Conservation (phyloP, 1,140 invertebrate genomes). For the Heterodera carotae region DNA sequence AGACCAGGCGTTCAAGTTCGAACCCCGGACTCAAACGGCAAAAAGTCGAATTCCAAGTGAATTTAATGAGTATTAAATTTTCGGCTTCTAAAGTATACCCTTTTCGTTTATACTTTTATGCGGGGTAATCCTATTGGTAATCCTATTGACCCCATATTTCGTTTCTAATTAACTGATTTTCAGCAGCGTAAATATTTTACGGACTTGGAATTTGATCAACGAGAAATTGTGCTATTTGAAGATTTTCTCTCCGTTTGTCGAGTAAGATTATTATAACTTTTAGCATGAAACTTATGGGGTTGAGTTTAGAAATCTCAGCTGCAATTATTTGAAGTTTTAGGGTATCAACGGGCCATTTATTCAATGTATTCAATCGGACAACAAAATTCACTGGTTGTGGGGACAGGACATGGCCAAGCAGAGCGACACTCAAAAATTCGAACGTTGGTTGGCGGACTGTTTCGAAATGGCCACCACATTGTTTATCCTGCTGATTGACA, state of each 20-base stretch:
- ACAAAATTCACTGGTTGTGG: slow-evolving; percentile 9
- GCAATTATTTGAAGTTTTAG: slow-evolving; percentile 22
- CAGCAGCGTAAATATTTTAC: slow-evolving; percentile 21
- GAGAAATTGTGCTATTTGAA: slow-evolving; percentile 25
- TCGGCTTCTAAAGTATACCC: too few species aligned
- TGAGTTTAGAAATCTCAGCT: not conserved
- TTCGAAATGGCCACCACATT: slow-evolving; percentile 26
- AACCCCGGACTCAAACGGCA: too few species aligned
- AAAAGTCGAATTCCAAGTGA: too few species aligned
- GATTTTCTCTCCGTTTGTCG: slow-evolving; percentile 34
- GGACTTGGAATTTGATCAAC: slow-evolving; percentile 17
- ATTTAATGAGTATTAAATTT: too few species aligned
- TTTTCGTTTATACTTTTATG: too few species aligned
- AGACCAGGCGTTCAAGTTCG: too few species aligned
- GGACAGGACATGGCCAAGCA: not conserved
- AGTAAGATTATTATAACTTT: slow-evolving; percentile 11
- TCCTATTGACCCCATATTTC: too few species aligned
- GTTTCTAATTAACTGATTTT: too few species aligned
- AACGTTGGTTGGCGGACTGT: slow-evolving; percentile 26
- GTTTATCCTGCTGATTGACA: slow-evolving; percentile 18
- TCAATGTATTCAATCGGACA: slow-evolving; percentile 23
- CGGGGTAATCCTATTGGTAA: too few species aligned
- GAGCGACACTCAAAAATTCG: slow-evolving; percentile 13
- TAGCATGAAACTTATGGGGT: not conserved
- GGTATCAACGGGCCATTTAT: slow-evolving; percentile 35